These are phyloP conservation scores for Podiceps cristatus DNA, from an alignment of 2,113 vertebrate species.

Conservation along the genomic window DNA sequence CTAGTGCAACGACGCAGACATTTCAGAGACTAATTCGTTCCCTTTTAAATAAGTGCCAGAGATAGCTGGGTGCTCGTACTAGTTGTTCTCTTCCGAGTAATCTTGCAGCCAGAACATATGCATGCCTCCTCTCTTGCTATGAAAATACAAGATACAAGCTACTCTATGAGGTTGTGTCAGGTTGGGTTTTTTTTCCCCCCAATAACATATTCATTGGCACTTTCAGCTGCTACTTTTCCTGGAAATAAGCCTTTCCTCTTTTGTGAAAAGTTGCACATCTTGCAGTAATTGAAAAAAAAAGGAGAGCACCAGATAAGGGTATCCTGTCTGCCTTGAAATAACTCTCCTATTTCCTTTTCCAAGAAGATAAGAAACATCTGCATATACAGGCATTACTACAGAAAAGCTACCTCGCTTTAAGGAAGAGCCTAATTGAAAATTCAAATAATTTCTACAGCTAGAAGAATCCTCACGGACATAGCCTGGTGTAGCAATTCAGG, in stretches of 20 bases:
- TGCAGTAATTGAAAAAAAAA: conserved; percentile 26
- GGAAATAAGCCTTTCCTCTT: neutral
- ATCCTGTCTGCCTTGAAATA: conserved; percentile 38
- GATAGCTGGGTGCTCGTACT: neutral
- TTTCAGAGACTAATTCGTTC: neutral
- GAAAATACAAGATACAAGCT: neutral
- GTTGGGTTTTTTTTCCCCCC: neutral
- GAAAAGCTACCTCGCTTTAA: neutral
- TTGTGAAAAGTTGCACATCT: neutral
- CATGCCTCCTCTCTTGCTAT: neutral
- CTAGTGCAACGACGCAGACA: neutral
- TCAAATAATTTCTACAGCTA: neutral
- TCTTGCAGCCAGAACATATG: neutral
- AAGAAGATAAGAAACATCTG: conserved; percentile 40
- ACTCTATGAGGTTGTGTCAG: neutral
- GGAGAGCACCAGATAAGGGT: conserved; percentile 18
- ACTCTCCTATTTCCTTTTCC: conserved; percentile 24
- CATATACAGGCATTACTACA: neutral
- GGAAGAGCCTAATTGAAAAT: neutral
- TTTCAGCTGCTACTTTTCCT: neutral
- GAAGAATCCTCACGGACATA: neutral
- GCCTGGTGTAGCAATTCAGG: neutral
- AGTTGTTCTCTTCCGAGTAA: neutral
- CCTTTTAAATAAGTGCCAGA: neutral
- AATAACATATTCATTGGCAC: neutral